Evolutionary conservation across 2,113 vertebrate species (phyloP).

Genomic region (Cathartes aura): DNA sequence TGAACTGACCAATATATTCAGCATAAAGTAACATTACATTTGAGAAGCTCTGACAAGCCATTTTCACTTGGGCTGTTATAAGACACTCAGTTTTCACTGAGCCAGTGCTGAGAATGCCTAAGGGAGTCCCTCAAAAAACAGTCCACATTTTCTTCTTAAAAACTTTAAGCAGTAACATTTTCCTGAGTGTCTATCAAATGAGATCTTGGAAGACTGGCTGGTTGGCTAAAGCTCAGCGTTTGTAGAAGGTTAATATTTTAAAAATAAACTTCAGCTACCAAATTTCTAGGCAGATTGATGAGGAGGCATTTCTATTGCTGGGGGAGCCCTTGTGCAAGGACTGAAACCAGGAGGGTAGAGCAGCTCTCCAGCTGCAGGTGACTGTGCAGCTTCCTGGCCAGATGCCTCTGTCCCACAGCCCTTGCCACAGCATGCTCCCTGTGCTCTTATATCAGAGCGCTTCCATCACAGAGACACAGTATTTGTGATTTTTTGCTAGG

Average conservation of each 20-base stretch:
- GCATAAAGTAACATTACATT: neutral
- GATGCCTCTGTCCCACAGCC: neutral
- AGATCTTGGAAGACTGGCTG: neutral
- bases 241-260: fast-evolving
- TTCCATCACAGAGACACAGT: neutral
- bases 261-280: neutral
- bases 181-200: neutral
- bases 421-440: neutral
- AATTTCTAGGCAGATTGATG: neutral
- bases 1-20: neutral
- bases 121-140: neutral
- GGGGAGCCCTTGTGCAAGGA: neutral
- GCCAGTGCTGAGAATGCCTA: neutral
- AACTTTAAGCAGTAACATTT: neutral
- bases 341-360: neutral
- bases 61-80: neutral
- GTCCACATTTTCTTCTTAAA: neutral
- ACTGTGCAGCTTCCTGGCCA: fast-evolving
- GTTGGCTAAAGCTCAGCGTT: neutral
- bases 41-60: neutral
- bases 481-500: neutral
- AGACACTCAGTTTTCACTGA: neutral
- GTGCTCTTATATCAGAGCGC: neutral
- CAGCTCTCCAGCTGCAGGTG: neutral
- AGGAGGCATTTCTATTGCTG: neutral